phyloP scores from a whole-genome alignment of 2,797 vertebrate species.

The Acomys russatus region DNA sequence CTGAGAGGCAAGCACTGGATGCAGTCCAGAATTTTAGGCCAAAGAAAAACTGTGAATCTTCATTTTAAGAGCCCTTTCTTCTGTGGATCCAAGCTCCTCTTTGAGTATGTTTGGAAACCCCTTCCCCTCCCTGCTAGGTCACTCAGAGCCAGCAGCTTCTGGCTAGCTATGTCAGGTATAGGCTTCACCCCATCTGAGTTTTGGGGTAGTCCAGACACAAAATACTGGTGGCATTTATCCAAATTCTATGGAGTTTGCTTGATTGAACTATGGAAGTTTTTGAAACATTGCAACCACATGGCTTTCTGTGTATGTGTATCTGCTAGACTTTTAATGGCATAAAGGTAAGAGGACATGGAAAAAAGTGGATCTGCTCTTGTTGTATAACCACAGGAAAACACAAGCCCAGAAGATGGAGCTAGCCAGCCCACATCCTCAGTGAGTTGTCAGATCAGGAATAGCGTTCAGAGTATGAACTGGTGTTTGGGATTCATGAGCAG shows the following conservation, averaged over 20 bases:
- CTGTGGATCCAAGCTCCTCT: conserved; percentile 19
- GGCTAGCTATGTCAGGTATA: background rate
- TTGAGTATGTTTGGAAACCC: background rate
- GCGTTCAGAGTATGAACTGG: background rate
- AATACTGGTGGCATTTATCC: background rate
- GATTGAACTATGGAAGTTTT: background rate
- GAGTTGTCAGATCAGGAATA: background rate
- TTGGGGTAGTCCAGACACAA: background rate
- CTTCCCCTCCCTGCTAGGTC: background rate
- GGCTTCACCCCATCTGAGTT: background rate
- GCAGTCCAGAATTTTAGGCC: conserved; percentile 50
- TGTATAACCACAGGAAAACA: background rate
- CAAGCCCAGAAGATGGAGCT: background rate
- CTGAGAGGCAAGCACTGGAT: conserved; percentile 27
- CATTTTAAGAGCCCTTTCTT: conserved; percentile 60
- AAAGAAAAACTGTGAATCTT: conserved; percentile 63
- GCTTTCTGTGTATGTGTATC: background rate
- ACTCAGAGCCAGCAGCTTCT: conserved; percentile 4
- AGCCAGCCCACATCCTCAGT: background rate
- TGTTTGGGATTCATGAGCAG: background rate
- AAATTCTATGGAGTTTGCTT: background rate
- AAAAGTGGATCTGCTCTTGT: background rate
- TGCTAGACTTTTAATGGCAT: background rate
- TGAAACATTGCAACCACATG: background rate
- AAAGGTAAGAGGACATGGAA: background rate